A percentile compares a stretch with the other conserved stretches of the same genome.
Conservation (phyloP, 2,888 invertebrate genomes). For the Buathra laborator region DNA sequence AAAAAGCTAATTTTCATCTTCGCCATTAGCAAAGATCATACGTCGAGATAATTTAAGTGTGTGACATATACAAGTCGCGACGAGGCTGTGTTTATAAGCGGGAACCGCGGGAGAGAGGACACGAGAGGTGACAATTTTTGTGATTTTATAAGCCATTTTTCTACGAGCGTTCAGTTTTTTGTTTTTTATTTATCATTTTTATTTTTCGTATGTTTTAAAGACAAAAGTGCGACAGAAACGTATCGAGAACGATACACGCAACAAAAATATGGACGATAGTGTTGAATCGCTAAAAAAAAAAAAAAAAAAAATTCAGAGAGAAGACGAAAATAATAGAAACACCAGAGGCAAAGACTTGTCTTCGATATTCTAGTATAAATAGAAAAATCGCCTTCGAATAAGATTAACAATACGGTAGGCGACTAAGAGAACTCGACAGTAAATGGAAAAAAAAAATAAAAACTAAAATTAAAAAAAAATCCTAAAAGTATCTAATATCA, state of each 20-base stretch:
- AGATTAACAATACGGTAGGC: background rate
- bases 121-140: constrained; percentile 44
- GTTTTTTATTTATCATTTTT: background rate
- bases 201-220: background rate
- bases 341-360: background rate
- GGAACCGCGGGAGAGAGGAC: background rate
- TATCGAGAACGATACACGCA: constrained; percentile 14
- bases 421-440: background rate
- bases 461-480: background rate
- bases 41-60: constrained; percentile 15
- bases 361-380: constrained; percentile 11
- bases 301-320: background rate
- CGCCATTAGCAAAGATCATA: constrained; percentile 7
- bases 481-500: background rate
- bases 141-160: constrained; percentile 79
- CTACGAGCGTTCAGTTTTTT: constrained; percentile 69
- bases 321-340: background rate
- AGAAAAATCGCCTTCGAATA: constrained; percentile 6
- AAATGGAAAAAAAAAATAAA: background rate
- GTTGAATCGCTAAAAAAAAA: background rate
- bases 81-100: constrained; percentile 21
- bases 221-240: constrained; percentile 11
- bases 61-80: background rate
- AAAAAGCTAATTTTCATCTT: constrained; percentile 10
- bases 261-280: constrained; percentile 5